Conservation (phyloP, 92 coral and sea anemone species). For the Zoanthus sansibaricus region DNA sequence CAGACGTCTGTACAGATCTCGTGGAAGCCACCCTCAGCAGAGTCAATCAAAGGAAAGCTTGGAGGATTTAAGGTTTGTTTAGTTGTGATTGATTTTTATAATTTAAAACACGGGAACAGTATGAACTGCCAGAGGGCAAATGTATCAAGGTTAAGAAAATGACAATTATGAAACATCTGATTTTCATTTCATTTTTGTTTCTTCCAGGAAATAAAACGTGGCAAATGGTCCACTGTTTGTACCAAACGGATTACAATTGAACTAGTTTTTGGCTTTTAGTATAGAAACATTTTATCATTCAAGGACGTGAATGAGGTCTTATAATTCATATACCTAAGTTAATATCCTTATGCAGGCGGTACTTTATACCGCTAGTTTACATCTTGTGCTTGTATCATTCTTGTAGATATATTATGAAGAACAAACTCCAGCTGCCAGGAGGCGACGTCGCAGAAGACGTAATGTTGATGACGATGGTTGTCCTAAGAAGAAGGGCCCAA, state of each 20-base stretch:
- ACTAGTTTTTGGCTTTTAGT: too few species aligned
- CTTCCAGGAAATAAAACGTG: not conserved
- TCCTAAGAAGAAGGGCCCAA: constrained; percentile 75
- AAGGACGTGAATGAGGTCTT: too few species aligned
- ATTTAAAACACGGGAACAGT: too few species aligned
- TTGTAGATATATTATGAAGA: constrained; percentile 69
- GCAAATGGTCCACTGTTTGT: not conserved
- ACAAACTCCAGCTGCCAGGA: constrained; percentile 25
- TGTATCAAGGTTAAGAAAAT: too few species aligned
- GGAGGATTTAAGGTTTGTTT: constrained; percentile 90
- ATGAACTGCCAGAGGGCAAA: too few species aligned
- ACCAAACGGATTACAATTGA: not conserved
- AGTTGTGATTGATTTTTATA: not conserved
- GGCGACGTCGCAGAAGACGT: constrained; percentile 72
- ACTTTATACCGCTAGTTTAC: not conserved
- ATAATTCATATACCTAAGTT: too few species aligned
- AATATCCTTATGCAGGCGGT: not conserved
- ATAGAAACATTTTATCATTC: too few species aligned
- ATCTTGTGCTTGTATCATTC: not conserved
- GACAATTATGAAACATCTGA: too few species aligned
- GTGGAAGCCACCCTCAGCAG: constrained; percentile 83
- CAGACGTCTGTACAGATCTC: constrained; percentile 77
- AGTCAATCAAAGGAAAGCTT: constrained; percentile 73
- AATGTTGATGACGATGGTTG: constrained; percentile 53
- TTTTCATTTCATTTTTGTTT: too few species aligned